phyloP scores from a whole-genome alignment of 2,113 vertebrate genomes.

The Rhinolophus ferrumequinum region DNA sequence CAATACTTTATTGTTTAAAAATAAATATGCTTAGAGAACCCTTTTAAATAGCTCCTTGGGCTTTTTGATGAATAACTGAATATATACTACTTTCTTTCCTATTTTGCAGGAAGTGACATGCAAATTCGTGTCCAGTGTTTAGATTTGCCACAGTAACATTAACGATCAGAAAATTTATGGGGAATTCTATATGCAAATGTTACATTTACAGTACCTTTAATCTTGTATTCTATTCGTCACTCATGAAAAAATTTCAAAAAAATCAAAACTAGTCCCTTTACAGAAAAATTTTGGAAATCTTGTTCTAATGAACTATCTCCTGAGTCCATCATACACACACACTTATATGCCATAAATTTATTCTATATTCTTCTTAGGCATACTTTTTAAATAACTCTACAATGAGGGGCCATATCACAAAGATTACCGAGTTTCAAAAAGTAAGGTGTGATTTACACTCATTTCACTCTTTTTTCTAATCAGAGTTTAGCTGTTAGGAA shows the following conservation, averaged over 20 bases:
- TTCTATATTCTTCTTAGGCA: not conserved
- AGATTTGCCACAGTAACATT: not conserved
- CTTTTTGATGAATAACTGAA: not conserved
- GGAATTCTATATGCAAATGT: not conserved
- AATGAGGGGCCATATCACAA: not conserved
- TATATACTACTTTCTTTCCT: not conserved
- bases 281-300: not conserved
- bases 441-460: not conserved
- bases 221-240: not conserved
- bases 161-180: not conserved
- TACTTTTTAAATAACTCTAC: not conserved
- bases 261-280: not conserved
- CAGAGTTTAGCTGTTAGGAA: not conserved
- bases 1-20: not conserved
- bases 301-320: not conserved
- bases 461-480: not conserved
- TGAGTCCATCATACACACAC: not conserved
- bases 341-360: not conserved
- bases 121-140: not conserved
- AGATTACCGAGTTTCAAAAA: not conserved
- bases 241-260: not conserved
- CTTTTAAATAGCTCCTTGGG: not conserved
- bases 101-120: not conserved
- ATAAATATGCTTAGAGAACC: not conserved
- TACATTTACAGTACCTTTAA: not conserved